phyloP scores from a whole-genome alignment of 2,797 vertebrate genomes.

The Phoxinus dragarum region DNA sequence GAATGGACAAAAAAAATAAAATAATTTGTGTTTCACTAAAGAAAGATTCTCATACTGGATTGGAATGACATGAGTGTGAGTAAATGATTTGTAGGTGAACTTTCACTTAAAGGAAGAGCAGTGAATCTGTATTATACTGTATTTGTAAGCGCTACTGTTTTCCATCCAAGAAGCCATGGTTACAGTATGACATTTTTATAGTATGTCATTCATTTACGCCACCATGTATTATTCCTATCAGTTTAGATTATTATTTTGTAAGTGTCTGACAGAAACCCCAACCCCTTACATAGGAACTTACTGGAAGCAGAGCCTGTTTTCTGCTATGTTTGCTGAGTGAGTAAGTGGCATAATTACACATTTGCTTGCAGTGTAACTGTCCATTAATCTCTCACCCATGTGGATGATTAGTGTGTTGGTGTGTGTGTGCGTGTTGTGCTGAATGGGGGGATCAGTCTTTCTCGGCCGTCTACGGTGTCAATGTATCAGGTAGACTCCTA shows the following conservation, averaged over 20 bases:
- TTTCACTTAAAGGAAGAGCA: slow-evolving; percentile 12
- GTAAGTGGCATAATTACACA: slow-evolving; percentile 80
- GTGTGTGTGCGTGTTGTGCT: slow-evolving; percentile 53
- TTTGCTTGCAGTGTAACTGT: slow-evolving; percentile 74
- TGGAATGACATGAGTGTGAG: background rate
- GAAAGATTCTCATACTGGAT: background rate
- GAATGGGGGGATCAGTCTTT: slow-evolving; percentile 20
- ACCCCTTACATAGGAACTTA: slow-evolving; percentile 54
- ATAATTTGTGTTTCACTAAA: background rate
- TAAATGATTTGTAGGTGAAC: background rate
- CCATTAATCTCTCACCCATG: slow-evolving; percentile 73
- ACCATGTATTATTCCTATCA: slow-evolving; percentile 32
- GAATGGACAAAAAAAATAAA: background rate
- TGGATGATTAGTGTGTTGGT: slow-evolving; percentile 50
- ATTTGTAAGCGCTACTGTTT: slow-evolving; percentile 4
- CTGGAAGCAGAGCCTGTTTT: slow-evolving; percentile 69
- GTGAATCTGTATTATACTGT: background rate
- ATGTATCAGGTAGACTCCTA: slow-evolving; percentile 15
- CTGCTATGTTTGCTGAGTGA: slow-evolving; percentile 72
- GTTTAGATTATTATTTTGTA: slow-evolving; percentile 52
- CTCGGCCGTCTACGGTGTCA: background rate
- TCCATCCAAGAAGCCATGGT: slow-evolving; percentile 10
- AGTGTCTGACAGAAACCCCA: slow-evolving; percentile 54
- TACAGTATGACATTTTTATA: slow-evolving; percentile 23
- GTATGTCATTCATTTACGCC: slow-evolving; percentile 29